phyloP scores from a whole-genome alignment of 2,797 vertebrate genomes.

The Acrocephalus scirpaceus region DNA sequence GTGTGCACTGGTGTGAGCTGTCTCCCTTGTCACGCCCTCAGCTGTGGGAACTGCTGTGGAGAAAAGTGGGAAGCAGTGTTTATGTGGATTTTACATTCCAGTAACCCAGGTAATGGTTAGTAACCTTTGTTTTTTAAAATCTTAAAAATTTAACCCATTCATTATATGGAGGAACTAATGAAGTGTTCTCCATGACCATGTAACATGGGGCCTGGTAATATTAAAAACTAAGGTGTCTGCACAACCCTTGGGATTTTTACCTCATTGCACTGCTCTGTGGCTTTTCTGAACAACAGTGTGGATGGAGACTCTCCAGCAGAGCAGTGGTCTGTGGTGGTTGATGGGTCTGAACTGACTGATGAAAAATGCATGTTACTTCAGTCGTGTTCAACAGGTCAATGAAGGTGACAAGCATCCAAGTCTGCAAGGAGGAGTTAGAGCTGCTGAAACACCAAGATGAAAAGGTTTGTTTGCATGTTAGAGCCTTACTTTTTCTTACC shows the following conservation, averaged over 20 bases:
- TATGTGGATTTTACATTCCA: neutral
- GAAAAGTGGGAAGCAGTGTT: neutral
- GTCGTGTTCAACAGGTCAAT: neutral
- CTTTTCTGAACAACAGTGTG: neutral
- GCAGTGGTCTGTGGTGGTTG: neutral
- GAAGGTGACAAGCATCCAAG: neutral
- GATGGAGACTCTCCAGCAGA: neutral
- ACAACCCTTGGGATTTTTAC: neutral
- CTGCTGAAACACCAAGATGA: neutral
- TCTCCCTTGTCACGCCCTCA: fast-evolving
- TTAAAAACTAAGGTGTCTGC: neutral
- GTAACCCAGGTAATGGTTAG: neutral
- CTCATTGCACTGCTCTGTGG: neutral
- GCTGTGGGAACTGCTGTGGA: neutral
- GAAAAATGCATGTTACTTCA: neutral
- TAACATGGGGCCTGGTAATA: neutral
- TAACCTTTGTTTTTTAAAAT: neutral
- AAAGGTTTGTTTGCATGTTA: neutral
- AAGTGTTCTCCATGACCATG: neutral
- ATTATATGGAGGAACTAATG: neutral
- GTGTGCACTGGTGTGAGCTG: neutral
- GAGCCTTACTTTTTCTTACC: neutral
- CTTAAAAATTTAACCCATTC: fast-evolving
- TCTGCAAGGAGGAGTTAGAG: neutral
- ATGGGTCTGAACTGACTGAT: neutral